Base-by-base conservation (phyloP, 2,113 vertebrate species). In the Tenebrosternarchus preto region DNA sequence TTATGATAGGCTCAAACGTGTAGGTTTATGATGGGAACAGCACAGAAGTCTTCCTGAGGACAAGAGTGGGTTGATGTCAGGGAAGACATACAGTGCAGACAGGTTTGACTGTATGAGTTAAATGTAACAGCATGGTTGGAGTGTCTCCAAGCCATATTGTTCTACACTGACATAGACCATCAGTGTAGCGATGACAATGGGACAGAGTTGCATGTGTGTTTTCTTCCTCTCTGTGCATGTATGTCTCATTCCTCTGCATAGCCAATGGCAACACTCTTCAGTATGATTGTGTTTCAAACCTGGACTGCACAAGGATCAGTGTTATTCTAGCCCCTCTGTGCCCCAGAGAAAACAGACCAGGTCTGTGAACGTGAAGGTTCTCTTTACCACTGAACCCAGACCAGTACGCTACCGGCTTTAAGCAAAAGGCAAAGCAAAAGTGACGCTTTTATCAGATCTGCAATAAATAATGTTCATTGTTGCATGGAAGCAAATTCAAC, bases 401-500 rank as follows among this genome's bases (percentile, higher is more conserved):
- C 17, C 50, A 16, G 61, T 85, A 84, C 87, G 87, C 81, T 78
- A 90, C 82, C 80, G 33, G 60, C 87, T 91, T 92, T 88, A 93
- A 86, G 83, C 90, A 80, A 91, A 91, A 87, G 91, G 77, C 70
- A 95, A 95, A 95, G 84, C 88, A 94, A 91, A 86, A 93, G 83
- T 82, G 92, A 93, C 86, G 91, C 83, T 86, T 59, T 89, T 92
- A 91, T 93, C 80, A 90, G 93, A 93, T 91, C 93, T 94, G 93
- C 91, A 93, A 92, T 92, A 92, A 94, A 92, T 93, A 89, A 90
- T 87, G 91, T 93, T 93, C 92, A 94, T 95, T 95, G 93, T 94
- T 89, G 94, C 93, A 92, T 91, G 90, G 88, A 95, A 92, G 94
- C 93, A 93, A 93, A 90, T 95, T 87, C 91, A 94, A 94, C 88